Conservation (phyloP, 1,140 invertebrate species). For the Acyrthosiphon pisum region DNA sequence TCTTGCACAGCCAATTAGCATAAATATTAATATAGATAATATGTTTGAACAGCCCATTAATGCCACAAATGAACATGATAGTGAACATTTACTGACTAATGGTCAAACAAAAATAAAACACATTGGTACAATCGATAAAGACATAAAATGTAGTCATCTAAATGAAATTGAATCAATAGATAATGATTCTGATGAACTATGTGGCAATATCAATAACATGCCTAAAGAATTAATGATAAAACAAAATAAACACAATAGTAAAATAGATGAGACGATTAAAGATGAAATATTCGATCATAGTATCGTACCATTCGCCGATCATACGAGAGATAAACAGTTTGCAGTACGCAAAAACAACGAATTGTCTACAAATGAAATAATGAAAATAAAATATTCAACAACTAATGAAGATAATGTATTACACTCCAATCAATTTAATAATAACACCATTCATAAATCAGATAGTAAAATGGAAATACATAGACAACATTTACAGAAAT, state of each 20-base stretch:
- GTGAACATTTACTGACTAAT: neutral
- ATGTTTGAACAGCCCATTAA: neutral
- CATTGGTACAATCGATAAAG: neutral
- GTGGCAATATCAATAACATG: neutral
- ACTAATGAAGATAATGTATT: neutral
- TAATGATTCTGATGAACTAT: neutral
- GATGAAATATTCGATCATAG: neutral
- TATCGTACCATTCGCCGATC: fast-evolving
- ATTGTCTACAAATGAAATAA: neutral
- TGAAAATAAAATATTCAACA: neutral
- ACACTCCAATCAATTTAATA: neutral
- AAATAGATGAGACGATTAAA: neutral
- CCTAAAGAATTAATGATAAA: neutral
- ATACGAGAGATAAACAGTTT: no score
- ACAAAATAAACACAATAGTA: neutral
- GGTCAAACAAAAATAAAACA: neutral
- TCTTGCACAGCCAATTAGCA: neutral
- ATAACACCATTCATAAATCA: neutral
- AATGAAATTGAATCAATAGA: neutral
- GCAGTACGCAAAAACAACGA: neutral
- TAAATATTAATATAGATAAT: conserved; percentile 21
- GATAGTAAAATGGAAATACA: neutral
- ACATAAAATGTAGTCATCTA: neutral
- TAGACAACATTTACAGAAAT: neutral
- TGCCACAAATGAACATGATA: neutral